Conservation (phyloP, 2,113 vertebrate species). For the Apaloderma vittatum region DNA sequence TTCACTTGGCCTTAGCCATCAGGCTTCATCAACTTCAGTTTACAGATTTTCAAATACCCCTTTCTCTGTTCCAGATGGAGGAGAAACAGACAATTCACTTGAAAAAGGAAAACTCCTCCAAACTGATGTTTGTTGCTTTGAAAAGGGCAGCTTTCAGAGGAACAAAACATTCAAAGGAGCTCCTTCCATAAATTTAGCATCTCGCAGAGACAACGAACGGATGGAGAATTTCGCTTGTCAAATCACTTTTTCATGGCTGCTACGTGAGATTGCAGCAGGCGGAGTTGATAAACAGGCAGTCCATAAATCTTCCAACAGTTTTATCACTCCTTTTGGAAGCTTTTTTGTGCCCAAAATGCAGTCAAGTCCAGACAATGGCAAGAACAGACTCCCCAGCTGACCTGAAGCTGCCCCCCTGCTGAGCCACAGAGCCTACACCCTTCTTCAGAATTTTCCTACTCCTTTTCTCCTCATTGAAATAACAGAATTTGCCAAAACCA, state of each 20-base stretch:
- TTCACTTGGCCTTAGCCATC: background rate
- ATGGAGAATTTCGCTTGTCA: background rate
- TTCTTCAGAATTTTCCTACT: background rate
- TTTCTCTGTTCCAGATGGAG: background rate
- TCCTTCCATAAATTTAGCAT: background rate
- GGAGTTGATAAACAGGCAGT: background rate
- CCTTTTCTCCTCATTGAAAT: background rate
- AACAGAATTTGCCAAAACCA: background rate
- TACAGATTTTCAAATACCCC: background rate
- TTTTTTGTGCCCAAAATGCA: background rate
- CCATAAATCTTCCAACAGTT: background rate
- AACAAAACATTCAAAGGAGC: background rate
- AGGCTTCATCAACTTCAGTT: background rate
- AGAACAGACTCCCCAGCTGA: background rate
- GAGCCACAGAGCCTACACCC: fast-evolving
- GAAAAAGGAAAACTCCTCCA: background rate
- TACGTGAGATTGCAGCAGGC: background rate
- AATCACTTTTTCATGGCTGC: background rate
- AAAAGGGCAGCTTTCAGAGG: background rate
- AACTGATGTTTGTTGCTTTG: background rate
- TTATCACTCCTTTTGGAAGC: background rate
- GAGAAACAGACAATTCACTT: background rate
- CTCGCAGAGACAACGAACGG: background rate
- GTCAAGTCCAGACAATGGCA: background rate
- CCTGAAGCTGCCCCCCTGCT: background rate